phyloP scores from a whole-genome alignment of 2,113 vertebrate species.

The Eulemur macaco region DNA sequence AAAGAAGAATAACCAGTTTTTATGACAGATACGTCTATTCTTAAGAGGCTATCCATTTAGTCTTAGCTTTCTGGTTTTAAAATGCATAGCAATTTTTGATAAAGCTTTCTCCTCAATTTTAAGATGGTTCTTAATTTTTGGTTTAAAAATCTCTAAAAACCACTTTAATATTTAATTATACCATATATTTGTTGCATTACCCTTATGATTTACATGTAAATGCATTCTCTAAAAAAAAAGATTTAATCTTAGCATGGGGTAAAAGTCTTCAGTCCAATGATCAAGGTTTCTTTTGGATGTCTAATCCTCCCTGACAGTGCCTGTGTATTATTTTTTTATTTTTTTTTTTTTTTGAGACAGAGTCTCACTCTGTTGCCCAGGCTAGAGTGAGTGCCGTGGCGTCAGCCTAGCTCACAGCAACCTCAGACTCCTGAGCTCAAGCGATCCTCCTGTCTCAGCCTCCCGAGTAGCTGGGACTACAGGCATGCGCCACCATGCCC shows the following conservation, averaged over 20 bases:
- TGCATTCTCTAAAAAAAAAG: not conserved
- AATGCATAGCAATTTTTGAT: not conserved
- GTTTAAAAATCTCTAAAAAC: conserved; percentile 12
- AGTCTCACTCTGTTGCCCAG: no score
- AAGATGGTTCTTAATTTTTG: not conserved
- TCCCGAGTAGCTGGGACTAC: no score
- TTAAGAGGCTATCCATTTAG: not conserved
- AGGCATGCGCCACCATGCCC: no score
- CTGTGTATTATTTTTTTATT: not conserved
- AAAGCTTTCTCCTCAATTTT: not conserved
- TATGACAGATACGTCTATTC: not conserved
- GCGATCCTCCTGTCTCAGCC: no score
- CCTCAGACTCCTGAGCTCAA: no score
- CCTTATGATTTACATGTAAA: not conserved
- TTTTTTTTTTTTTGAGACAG: no score
- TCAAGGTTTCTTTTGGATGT: not conserved
- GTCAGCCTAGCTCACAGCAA: no score
- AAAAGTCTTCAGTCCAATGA: not conserved
- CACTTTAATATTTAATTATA: not conserved
- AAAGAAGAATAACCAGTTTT: not conserved
- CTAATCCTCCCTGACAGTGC: not conserved
- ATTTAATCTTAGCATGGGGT: not conserved
- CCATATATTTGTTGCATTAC: not conserved
- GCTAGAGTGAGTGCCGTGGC: no score
- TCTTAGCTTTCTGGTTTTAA: not conserved